phyloP scores from a whole-genome alignment of 1,140 invertebrate species.

The Drosophila setifemur region DNA sequence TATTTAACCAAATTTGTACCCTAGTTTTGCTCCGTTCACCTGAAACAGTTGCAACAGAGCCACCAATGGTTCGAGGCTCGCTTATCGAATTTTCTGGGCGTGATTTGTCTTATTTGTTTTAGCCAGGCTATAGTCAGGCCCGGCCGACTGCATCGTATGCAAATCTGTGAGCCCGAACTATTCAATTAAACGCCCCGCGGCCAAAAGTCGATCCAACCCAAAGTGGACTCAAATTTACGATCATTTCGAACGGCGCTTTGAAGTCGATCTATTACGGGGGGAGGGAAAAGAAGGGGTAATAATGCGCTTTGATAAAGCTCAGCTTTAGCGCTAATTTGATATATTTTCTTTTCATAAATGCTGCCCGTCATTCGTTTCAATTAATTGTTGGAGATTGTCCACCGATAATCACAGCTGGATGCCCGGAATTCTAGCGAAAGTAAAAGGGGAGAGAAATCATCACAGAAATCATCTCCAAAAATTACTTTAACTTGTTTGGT shows the following conservation, averaged over 20 bases:
- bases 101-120: constrained; percentile 67
- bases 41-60: constrained; percentile 17
- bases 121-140: not conserved
- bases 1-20: not conserved
- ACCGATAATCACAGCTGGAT: constrained; percentile 1
- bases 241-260: constrained; percentile 50
- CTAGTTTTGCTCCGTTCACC: not conserved
- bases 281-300: too few species aligned
- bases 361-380: constrained; percentile 65
- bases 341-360: constrained; percentile 68
- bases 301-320: constrained; percentile 34
- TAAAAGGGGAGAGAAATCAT: constrained; percentile 33
- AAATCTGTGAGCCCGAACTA: constrained; percentile 59
- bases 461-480: not conserved
- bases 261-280: constrained; percentile 52
- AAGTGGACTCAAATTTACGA: constrained; percentile 39
- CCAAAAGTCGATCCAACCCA: constrained; percentile 40
- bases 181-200: constrained; percentile 78
- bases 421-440: constrained; percentile 64
- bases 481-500: not conserved
- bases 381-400: constrained; percentile 46
- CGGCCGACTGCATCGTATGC: constrained; percentile 40
- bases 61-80: constrained; percentile 24
- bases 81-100: constrained; percentile 66
- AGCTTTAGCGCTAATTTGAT: constrained; percentile 72